Evolutionary conservation across 2,888 invertebrate species (phyloP), one percentile per base, ranked within the genome.

Genomic region (Drosophila austrosaltans): DNA sequence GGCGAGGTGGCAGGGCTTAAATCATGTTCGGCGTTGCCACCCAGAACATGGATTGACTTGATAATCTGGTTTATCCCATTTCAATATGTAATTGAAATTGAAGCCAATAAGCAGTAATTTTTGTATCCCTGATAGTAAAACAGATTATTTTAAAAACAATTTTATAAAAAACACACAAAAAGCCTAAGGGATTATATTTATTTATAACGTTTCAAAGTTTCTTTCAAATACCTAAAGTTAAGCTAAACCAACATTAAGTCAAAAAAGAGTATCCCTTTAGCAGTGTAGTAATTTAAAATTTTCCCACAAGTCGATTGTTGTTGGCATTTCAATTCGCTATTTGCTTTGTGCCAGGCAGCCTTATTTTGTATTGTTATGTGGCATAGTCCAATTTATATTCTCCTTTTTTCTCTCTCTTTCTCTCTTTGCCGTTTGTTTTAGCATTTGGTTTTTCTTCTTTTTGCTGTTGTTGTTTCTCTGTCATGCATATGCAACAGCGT

Each of bases 401-500:
- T 6, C 20, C 16, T 56, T 56, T 32, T 56, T 56, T 32, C 6
- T 32, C 32, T 32, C 32, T 32, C 32, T 32, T 3, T 32, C 32
- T 32, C 5, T 36, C 36, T 36, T 36, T 36, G 2, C 8, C 36
- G 36, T 36, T 36, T 36, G 36, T 36, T 36, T 36, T 36, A 36
- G 36, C 36, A 8, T 8, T 53, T 3, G 2, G 28, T 4, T 28
- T 28, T 30, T 54, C 32, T 22, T 16, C 7, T 36, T 56, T 20
- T 32, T 22, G 22, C 20, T 39, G 36, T 36, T 20, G 36, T 20
- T 10, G 57, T 57, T 36, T 22, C 22, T 12, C 57, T 57, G 53
- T 66, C 75, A 82, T 82, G 77, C 88, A 82, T 88, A 88, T 82
- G 86, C 82, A 82, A 88, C 86, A 82, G 83, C 77, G 72, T 77